phyloP scores from a whole-genome alignment of 2,888 invertebrate genomes.

The Eustalomyia histrio region DNA sequence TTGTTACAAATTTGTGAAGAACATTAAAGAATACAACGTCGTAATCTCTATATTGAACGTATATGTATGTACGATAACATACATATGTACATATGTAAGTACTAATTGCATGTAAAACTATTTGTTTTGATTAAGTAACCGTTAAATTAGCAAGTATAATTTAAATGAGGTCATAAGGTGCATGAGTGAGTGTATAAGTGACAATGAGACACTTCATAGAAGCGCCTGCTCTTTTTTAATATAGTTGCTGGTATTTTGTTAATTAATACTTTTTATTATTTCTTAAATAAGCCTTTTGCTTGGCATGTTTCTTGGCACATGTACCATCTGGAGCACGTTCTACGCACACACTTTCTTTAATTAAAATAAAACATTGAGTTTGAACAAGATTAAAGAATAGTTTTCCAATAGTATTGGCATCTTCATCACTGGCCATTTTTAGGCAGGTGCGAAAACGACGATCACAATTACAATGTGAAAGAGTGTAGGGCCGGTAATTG shows the following conservation, averaged over 20 bases:
- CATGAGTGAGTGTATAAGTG: neutral
- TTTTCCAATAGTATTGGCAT: constrained; percentile 94
- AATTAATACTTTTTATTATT: constrained; percentile 82
- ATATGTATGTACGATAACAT: no score
- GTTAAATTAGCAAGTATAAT: constrained; percentile 12
- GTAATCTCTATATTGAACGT: neutral
- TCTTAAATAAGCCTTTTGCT: constrained; percentile 86
- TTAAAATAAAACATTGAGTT: constrained; percentile 94
- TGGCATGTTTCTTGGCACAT: constrained; percentile 85
- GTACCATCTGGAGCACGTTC: constrained; percentile 92
- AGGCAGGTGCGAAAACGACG: constrained; percentile 94
- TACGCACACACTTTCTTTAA: constrained; percentile 87
- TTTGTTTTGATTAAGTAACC: constrained; percentile 11
- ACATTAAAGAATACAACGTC: neutral
- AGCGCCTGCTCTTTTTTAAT: constrained; percentile 2
- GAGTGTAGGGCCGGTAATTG: constrained; percentile 93
- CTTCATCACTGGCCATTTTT: constrained; percentile 91
- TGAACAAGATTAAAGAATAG: constrained; percentile 98
- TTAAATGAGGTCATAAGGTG: constrained; percentile 36
- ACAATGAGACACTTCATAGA: constrained; percentile 30
- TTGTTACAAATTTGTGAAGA: neutral
- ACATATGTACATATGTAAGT: no score
- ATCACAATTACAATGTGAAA: constrained; percentile 96
- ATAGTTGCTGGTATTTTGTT: neutral
- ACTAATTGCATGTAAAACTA: constrained; percentile 18